phyloP scores from a whole-genome alignment of 2,797 vertebrate genomes.

The Silurus aristotelis region DNA sequence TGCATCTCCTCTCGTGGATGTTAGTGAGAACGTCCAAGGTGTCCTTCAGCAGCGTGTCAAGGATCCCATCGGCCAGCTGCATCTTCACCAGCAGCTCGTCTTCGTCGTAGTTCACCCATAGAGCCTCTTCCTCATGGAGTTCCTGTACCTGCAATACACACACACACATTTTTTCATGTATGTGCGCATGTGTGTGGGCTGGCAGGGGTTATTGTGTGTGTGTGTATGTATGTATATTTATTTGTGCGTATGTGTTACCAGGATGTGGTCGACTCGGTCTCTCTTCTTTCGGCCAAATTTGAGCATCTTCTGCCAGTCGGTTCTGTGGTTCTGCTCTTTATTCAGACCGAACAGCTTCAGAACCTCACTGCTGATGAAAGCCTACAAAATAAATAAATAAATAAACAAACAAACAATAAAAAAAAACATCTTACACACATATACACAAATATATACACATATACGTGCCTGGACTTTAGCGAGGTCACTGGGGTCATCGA shows the following conservation, averaged over 20 bases:
- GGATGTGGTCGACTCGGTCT: conserved; percentile 94
- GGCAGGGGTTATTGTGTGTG: not conserved
- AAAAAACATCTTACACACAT: not conserved
- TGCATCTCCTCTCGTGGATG: conserved; percentile 83
- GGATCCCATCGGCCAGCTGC: conserved; percentile 95
- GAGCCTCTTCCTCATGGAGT: conserved; percentile 93
- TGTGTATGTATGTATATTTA: not conserved
- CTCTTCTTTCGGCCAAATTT: conserved; percentile 98
- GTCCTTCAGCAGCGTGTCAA: conserved; percentile 93
- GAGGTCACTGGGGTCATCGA: conserved; percentile 83
- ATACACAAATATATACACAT: not conserved
- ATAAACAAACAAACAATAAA: not conserved
- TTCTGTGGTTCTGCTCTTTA: conserved; percentile 88
- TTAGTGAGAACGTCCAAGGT: conserved; percentile 84
- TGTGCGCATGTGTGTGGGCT: too few species aligned
- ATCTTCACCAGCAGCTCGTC: conserved; percentile 97
- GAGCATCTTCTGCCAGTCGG: conserved; percentile 98
- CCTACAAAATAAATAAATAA: conserved; percentile 56
- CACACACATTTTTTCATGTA: too few species aligned
- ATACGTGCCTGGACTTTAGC: conserved; percentile 84
- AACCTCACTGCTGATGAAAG: conserved; percentile 86
- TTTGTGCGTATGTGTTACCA: conserved; percentile 75
- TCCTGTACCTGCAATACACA: conserved; percentile 84
- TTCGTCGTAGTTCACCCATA: conserved; percentile 98
- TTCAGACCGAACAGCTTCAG: conserved; percentile 85